Base-by-base conservation (phyloP, 2,797 vertebrate genomes). In the Arctocebus calabarensis region DNA sequence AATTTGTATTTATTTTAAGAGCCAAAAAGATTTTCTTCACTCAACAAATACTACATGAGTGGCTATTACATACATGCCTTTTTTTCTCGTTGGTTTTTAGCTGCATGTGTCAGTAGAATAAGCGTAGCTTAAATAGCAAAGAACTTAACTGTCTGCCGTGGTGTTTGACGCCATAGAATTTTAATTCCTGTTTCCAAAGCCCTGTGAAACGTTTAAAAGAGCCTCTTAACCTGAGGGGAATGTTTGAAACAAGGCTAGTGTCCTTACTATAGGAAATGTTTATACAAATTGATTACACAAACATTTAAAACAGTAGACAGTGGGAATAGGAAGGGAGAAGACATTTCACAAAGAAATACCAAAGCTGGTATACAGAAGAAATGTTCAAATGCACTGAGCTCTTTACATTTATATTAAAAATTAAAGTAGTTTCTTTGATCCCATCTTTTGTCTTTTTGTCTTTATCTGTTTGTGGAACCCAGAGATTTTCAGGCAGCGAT, bases 401-500 rank as follows among this genome's bases (percentile, higher is more conserved):
- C 93, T 94, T 91, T 40, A 91, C 68, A 74, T 87, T 82, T 88
- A 23, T 70, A 84, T 64, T 97, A 74, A 92, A 96, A 97, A 71
- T 97, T 90, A 68, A 12, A 59, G 27, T 90, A 64, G n/a, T 87
- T 96, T 94, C 52, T 96, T 89, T 91, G 84, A 59, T 75, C 85
- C n/a, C 48, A 37, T 34, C 0, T 0, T 14, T 83, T 95, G 29
- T 77, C 0, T 0, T 14, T 83, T 95, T n/a, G 59, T 52, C 40
- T 83, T 88, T 94, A 89, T 94, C 37, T 91, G 37, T 97, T 90
- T 96, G 37, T 94, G 68, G 45, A 81, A 88, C 75, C 0, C n/a
- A 57, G 32, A 94, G 0, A 79, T 95, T 97, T 96, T 95, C 82
- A 94, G 90, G 77, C 66, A 81, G 68, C 96, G 97, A 90, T 83